Conservation (phyloP, 2,113 vertebrate species). For the Galemys pyrenaicus region DNA sequence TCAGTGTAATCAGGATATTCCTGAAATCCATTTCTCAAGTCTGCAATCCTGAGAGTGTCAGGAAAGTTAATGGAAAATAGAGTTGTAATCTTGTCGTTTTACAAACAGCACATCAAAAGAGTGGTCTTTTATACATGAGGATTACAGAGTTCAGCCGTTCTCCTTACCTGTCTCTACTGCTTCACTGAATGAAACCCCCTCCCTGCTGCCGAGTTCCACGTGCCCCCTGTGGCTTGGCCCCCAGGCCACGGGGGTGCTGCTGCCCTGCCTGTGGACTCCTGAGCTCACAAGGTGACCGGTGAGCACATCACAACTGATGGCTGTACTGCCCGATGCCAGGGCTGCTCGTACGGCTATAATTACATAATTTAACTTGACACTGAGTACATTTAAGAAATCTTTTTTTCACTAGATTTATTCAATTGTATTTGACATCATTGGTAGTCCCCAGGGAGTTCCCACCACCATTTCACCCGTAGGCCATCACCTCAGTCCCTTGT, state of each 20-base stretch:
- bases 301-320: not conserved
- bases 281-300: not conserved
- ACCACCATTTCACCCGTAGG: no score
- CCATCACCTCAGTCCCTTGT: no score
- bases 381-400: not conserved
- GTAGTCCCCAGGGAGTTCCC: no score
- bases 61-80: not conserved
- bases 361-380: not conserved
- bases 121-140: not conserved
- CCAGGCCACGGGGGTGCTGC: no score
- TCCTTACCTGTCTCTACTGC: not conserved
- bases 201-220: not conserved
- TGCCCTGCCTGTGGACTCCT: not conserved
- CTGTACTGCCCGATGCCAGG: not conserved
- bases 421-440: no score
- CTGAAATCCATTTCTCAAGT: not conserved
- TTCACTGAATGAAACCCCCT: not conserved
- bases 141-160: not conserved
- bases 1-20: not conserved
- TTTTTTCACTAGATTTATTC: no score
- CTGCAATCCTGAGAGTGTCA: not conserved
- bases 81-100: not conserved
- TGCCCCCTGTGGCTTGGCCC: not conserved
- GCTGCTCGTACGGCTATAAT: not conserved
- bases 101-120: not conserved